Evolutionary conservation across 2,113 vertebrate species (phyloP).

Genomic region (Calidris pygmaea): DNA sequence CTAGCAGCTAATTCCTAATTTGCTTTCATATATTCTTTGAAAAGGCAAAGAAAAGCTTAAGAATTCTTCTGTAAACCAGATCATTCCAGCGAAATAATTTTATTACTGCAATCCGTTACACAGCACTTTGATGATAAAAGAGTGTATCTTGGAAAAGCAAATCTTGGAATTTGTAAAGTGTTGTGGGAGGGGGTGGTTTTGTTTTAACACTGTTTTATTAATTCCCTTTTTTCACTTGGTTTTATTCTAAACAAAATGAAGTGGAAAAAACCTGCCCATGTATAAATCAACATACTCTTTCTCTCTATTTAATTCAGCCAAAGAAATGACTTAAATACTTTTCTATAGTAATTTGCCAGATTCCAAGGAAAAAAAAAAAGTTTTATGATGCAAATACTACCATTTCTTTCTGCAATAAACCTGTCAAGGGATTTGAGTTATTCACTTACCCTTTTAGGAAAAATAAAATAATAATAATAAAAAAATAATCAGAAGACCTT

Average conservation of each 20-base stretch:
- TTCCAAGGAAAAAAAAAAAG: background rate
- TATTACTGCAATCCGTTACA: slow-evolving; percentile 33
- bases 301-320: background rate
- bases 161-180: background rate
- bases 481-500: background rate
- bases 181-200: background rate
- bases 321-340: slow-evolving; percentile 12
- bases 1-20: slow-evolving; percentile 41
- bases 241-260: slow-evolving; percentile 37
- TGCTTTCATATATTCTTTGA: slow-evolving; percentile 41
- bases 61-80: slow-evolving; percentile 52
- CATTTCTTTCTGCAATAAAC: slow-evolving; percentile 36
- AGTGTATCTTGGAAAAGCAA: background rate
- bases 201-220: slow-evolving; percentile 21
- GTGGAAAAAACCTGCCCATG: background rate
- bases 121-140: slow-evolving; percentile 34
- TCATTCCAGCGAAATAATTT: slow-evolving; percentile 41
- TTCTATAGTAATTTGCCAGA: background rate
- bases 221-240: slow-evolving; percentile 11
- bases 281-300: slow-evolving; percentile 16
- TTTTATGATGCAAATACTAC: slow-evolving; percentile 13
- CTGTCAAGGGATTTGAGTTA: slow-evolving; percentile 27
- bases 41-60: slow-evolving; percentile 51
- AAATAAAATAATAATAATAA: background rate
- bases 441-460: slow-evolving; percentile 16